These are phyloP conservation scores for Lasioglossum pauxillum DNA, from an alignment of 2,888 invertebrate genomes.

Conservation along the genomic window DNA sequence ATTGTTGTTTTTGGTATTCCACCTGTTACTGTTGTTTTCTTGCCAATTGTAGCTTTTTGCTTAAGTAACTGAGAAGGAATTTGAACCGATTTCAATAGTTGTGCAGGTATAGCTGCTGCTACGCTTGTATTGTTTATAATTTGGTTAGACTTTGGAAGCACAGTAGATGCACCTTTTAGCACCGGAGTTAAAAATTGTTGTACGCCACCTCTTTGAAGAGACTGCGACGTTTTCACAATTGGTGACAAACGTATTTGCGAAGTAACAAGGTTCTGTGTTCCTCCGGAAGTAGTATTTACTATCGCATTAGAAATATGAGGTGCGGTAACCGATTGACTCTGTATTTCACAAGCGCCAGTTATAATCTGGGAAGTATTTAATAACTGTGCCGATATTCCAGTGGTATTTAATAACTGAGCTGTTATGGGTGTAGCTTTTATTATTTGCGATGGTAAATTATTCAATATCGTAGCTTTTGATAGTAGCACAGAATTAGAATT, in stretches of 20 bases:
- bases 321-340: conserved; percentile 62
- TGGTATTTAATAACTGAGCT: conserved; percentile 73
- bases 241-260: conserved; percentile 73
- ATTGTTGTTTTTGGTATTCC: conserved; percentile 45
- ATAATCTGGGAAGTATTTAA: conserved; percentile 74
- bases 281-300: conserved; percentile 54
- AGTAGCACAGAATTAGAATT: conserved; percentile 76
- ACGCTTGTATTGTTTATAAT: conserved; percentile 53
- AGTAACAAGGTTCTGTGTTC: conserved; percentile 69
- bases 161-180: conserved; percentile 64
- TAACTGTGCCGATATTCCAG: conserved; percentile 72
- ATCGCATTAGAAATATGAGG: conserved; percentile 58
- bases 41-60: conserved; percentile 52
- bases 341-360: conserved; percentile 68
- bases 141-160: conserved; percentile 59
- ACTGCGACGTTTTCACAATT: conserved; percentile 69
- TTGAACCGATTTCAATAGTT: conserved; percentile 75
- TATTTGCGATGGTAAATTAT: conserved; percentile 75
- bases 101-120: conserved; percentile 56
- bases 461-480: conserved; percentile 76
- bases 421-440: conserved; percentile 77
- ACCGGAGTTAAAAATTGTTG: conserved; percentile 76
- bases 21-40: conserved; percentile 43
- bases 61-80: conserved; percentile 77
- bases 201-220: conserved; percentile 69